Evolutionary conservation across 2,797 vertebrate genomes (phyloP).

Genomic region (Melanitta fusca): DNA sequence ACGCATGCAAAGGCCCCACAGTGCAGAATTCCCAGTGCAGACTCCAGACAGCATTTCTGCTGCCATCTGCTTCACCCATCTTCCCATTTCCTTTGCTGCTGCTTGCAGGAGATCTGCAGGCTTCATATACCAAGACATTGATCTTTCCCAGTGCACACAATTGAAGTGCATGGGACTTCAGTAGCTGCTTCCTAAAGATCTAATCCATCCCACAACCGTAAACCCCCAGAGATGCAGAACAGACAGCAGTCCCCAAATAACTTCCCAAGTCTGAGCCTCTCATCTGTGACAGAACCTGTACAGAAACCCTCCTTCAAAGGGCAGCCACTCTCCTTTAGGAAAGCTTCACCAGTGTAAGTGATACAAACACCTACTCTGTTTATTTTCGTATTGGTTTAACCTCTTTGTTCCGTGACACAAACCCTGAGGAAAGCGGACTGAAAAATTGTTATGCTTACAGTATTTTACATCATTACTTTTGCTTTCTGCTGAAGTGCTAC

Average conservation of each 20-base stretch:
- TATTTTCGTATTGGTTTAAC: neutral
- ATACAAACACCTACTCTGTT: accelerated
- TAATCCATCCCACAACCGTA: neutral
- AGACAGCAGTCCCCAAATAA: accelerated
- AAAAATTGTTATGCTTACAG: neutral
- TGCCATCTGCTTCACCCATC: accelerated
- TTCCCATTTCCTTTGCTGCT: neutral
- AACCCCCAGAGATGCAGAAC: neutral
- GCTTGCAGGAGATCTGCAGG: neutral
- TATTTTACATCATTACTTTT: neutral
- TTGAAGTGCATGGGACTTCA: neutral
- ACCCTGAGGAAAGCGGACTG: neutral
- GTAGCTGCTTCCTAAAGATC: neutral
- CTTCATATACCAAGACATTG: accelerated
- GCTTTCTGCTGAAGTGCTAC: neutral
- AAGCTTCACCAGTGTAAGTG: neutral
- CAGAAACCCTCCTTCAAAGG: accelerated
- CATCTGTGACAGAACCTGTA: accelerated
- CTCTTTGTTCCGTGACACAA: neutral
- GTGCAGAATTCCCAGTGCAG: accelerated
- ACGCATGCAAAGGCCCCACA: accelerated
- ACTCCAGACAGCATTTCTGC: neutral
- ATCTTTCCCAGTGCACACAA: neutral
- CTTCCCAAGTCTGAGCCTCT: neutral
- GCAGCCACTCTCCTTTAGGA: neutral